Evolutionary conservation across 23 tunicate genomes (phyloP), one percentile per base, ranked within the genome.

Genomic region (Ascidia mentula): DNA sequence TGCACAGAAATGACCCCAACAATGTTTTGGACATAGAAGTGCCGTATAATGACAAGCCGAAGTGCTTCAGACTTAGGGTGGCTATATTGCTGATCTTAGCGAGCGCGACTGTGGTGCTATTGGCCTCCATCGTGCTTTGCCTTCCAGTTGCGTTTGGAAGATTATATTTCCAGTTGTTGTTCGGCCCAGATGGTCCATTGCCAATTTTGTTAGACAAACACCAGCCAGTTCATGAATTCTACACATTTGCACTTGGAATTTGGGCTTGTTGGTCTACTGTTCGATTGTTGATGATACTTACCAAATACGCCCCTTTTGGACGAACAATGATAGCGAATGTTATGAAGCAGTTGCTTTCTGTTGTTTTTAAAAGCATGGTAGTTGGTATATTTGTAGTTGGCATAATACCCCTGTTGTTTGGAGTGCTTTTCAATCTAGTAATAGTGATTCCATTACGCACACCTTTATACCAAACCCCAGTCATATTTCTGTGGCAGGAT

Each of bases 401-500:
- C 7, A 24, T 82, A 26, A n/a, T 85, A 15, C 90, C 97, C 0
- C 80, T 91, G 24, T 36, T 86, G 77, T 35, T 91, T 6, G 97
- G 97, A 9, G 18, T 91, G 32, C 72, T 86, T 17, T 80, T 91
- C 36, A 91, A 91, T 40, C 36, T 85, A 15, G 91, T 82, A 8
- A 34, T 91, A 0, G 73, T 91, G 38, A 91, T 86, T 38, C 97
- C 97, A 1, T 37, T 91, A 18, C 77, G 92, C 38, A 88, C 86
- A 24, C 88, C 84, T 4, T 69, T 72, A 6, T 77, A 86, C 26
- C 88, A 91, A 70, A 86, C 97, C 30, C 97, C 97, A 18, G 40
- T 91, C 12, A 78, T 82, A 9, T 60, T 78, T 32, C n/a, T 89
- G 37, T 89, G 85, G 88, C 88, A 89, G 36, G 97, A 91, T 61